Percentiles rank a stretch among this genome's conserved stretches.
Evolutionary conservation across 2,113 vertebrate genomes (phyloP).

Genomic region (Erythrocercus mccallii): DNA sequence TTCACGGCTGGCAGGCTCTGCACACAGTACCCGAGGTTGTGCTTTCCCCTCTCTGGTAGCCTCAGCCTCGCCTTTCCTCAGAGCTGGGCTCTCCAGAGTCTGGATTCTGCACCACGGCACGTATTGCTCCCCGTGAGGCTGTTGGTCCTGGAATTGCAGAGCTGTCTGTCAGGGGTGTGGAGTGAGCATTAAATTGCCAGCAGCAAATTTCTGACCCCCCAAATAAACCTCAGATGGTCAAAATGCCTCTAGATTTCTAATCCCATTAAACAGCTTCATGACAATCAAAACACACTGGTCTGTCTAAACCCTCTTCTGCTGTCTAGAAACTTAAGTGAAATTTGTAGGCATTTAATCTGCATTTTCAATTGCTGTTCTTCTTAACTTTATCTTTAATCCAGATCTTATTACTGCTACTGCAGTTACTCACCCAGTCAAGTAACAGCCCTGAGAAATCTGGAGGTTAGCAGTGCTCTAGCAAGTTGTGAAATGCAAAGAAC

Average conservation of each 20-base stretch:
- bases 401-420: conserved; percentile 41
- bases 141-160: background rate
- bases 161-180: conserved; percentile 2
- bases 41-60: background rate
- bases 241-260: conserved; percentile 7
- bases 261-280: conserved; percentile 22
- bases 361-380: conserved; percentile 40
- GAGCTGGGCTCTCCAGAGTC: background rate
- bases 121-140: background rate
- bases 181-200: conserved; percentile 23
- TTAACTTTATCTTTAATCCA: background rate
- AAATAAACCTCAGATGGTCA: conserved; percentile 4
- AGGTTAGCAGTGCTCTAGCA: conserved; percentile 35
- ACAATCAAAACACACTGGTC: background rate
- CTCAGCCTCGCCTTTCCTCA: background rate
- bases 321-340: conserved; percentile 22
- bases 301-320: conserved; percentile 31
- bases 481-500: conserved; percentile 32
- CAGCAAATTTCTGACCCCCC: conserved; percentile 20
- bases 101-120: background rate
- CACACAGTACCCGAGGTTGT: background rate
- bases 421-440: conserved; percentile 22
- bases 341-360: conserved; percentile 13
- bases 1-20: background rate
- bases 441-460: conserved; percentile 30